Evolutionary conservation across 2,888 invertebrate species (phyloP).

Genomic region (Prosopocoilus inquinatus): DNA sequence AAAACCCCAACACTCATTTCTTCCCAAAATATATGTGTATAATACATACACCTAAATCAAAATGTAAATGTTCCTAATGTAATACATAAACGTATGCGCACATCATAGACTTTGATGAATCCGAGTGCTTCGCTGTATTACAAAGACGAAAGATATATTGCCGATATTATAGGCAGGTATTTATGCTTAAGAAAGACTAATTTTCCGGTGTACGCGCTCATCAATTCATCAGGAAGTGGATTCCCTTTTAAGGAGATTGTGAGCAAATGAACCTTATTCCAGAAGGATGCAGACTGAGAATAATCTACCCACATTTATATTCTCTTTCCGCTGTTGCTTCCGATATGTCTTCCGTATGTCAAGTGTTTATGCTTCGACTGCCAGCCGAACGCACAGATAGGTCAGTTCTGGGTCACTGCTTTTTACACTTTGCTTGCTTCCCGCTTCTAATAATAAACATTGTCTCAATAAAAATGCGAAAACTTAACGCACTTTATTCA

Average conservation of each 20-base stretch:
- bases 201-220: constrained; percentile 39
- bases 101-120: too few species aligned
- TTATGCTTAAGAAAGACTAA: constrained; percentile 29
- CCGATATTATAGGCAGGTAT: not conserved
- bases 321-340: constrained; percentile 26
- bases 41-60: too few species aligned
- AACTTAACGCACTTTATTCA: too few species aligned
- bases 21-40: too few species aligned
- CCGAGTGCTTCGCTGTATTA: not conserved
- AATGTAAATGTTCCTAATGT: too few species aligned
- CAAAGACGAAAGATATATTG: not conserved
- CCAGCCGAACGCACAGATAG: not conserved
- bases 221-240: constrained; percentile 36
- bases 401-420: not conserved
- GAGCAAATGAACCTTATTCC: constrained; percentile 29
- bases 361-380: not conserved
- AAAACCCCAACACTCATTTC: not conserved
- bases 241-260: constrained; percentile 26
- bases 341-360: constrained; percentile 18
- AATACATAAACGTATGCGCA: too few species aligned
- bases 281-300: constrained; percentile 33
- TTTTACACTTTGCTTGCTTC: not conserved
- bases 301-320: constrained; percentile 35
- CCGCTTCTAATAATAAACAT: too few species aligned
- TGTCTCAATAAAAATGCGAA: too few species aligned